phyloP scores from a whole-genome alignment of 2,113 vertebrate genomes.

The Brachirus orientalis region DNA sequence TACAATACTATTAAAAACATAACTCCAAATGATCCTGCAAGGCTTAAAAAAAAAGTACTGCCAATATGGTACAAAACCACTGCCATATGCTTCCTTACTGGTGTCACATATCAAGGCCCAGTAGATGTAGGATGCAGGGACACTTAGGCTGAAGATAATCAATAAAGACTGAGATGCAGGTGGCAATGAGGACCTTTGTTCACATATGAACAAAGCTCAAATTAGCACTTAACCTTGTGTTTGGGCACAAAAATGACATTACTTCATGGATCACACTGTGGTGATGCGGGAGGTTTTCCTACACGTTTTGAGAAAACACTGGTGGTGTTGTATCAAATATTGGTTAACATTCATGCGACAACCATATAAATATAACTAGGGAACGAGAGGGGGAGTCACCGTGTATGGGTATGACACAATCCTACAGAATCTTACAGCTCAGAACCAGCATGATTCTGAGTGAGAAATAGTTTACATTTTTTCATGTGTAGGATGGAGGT shows the following conservation, averaged over 20 bases:
- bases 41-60: background rate
- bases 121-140: conserved; percentile 52
- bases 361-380: background rate
- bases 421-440: too few relatives aligned
- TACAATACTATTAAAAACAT: too few relatives aligned
- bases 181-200: conserved; percentile 12
- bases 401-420: background rate
- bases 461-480: conserved; percentile 20
- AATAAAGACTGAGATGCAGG: conserved; percentile 51
- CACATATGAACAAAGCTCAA: conserved; percentile 26
- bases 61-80: conserved; percentile 13
- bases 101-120: conserved; percentile 63
- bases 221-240: conserved; percentile 2
- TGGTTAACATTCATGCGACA: background rate
- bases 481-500: conserved; percentile 24
- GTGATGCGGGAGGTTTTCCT: background rate
- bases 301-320: too few relatives aligned
- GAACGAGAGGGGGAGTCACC: background rate
- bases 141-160: conserved; percentile 53
- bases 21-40: background rate
- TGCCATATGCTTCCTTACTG: conserved; percentile 15
- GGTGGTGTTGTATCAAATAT: background rate
- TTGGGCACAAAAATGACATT: background rate
- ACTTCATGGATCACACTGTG: background rate
- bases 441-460: background rate